phyloP scores from a whole-genome alignment of 2,888 invertebrate genomes.

The Cheilosia vernalis region DNA sequence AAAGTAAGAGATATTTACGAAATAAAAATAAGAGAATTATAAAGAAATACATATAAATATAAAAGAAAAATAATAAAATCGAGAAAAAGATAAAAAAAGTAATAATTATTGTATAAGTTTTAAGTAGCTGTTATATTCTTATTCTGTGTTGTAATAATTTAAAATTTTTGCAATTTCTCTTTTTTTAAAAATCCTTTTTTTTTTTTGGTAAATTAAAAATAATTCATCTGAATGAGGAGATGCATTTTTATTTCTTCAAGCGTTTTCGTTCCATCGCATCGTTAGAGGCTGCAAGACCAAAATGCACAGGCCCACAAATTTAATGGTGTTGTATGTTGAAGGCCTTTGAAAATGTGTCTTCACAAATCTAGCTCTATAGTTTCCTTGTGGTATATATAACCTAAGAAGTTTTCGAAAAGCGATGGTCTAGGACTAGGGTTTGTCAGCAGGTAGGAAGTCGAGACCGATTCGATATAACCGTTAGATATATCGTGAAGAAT shows the following conservation, averaged over 20 bases:
- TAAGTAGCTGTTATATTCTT: slow-evolving; percentile 75
- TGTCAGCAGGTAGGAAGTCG: no score
- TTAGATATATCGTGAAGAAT: no score
- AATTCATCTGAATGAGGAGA: slow-evolving; percentile 69
- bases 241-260: slow-evolving; percentile 27
- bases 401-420: no score
- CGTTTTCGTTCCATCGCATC: no score
- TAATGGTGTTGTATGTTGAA: no score
- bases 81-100: slow-evolving; percentile 45
- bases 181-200: slow-evolving; percentile 58
- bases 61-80: slow-evolving; percentile 74
- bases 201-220: slow-evolving; percentile 75
- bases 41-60: slow-evolving; percentile 59
- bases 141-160: slow-evolving; percentile 75
- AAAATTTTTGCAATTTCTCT: slow-evolving; percentile 74
- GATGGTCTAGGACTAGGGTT: no score
- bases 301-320: no score
- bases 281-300: no score
- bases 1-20: slow-evolving; percentile 68
- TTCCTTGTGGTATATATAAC: no score
- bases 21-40: slow-evolving; percentile 55
- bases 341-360: no score
- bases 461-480: no score
- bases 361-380: no score
- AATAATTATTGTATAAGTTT: slow-evolving; percentile 71